Evolutionary conservation across 2,797 vertebrate genomes (phyloP).

Genomic region (Euthynnus affinis): DNA sequence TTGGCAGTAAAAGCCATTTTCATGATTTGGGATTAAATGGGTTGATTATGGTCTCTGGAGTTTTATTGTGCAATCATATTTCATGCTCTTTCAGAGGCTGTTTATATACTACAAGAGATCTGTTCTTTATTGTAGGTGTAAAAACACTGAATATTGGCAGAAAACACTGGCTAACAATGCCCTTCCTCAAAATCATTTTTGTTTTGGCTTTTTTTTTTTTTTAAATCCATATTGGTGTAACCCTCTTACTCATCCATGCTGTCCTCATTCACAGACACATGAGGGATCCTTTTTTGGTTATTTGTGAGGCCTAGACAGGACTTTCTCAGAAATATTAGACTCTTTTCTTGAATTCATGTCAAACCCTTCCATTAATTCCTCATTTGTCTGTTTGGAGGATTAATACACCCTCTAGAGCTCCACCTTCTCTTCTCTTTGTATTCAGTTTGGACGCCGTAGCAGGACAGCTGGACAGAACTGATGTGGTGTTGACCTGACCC

Average conservation of each 20-base stretch:
- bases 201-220: background rate
- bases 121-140: background rate
- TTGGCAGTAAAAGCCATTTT: background rate
- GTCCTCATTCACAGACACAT: conserved; percentile 1
- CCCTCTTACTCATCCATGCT: background rate
- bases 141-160: background rate
- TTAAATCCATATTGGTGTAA: conserved; percentile 15
- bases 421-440: background rate
- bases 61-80: background rate
- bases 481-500: conserved; percentile 50
- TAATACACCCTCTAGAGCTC: conserved; percentile 7
- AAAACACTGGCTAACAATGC: background rate
- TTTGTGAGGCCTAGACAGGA: background rate
- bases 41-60: background rate
- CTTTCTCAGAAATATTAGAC: background rate
- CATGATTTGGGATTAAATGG: background rate
- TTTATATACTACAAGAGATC: background rate
- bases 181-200: background rate
- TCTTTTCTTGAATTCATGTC: background rate
- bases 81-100: background rate
- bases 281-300: background rate
- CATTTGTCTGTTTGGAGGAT: conserved; percentile 15
- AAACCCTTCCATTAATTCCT: background rate
- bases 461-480: conserved; percentile 50
- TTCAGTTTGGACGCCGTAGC: conserved; percentile 41